Evolutionary conservation across 64 coral and sea anemone species (phyloP).

Genomic region (Actinia equina): DNA sequence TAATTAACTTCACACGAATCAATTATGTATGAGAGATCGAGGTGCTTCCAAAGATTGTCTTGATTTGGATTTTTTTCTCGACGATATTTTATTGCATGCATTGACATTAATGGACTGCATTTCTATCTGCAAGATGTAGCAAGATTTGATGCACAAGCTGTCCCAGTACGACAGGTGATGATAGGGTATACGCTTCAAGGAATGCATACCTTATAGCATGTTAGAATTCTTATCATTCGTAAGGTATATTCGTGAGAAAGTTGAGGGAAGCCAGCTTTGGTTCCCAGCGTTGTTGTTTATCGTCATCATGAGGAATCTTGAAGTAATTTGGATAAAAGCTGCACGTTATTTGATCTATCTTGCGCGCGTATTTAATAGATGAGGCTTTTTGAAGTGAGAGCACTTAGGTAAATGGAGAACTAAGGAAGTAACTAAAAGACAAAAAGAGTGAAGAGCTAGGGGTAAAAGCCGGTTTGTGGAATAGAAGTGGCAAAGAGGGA

Average conservation of each 20-base stretch:
- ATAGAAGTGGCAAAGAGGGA: too few species aligned
- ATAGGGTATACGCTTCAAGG: background rate
- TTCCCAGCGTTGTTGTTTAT: background rate
- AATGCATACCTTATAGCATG: background rate
- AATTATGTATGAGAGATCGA: too few species aligned
- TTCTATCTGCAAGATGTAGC: background rate
- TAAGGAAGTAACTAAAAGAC: too few species aligned
- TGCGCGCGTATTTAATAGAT: too few species aligned
- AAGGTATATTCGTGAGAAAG: conserved; percentile 6
- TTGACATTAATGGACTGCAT: background rate
- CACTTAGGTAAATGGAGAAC: too few species aligned
- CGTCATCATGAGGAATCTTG: background rate
- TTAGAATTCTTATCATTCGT: conserved; percentile 7
- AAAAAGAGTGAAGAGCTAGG: too few species aligned
- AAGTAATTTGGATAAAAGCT: background rate
- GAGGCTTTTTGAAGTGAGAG: too few species aligned
- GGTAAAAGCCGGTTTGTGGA: too few species aligned
- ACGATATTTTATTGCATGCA: background rate
- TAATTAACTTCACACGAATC: too few species aligned
- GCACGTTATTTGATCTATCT: background rate
- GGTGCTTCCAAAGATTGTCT: too few species aligned
- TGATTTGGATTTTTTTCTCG: background rate
- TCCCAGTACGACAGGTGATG: background rate
- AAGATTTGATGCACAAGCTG: background rate
- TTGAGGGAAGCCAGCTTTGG: background rate